Evolutionary conservation across 1,140 invertebrate species (phyloP).

Genomic region (Aphaenogaster rudis): DNA sequence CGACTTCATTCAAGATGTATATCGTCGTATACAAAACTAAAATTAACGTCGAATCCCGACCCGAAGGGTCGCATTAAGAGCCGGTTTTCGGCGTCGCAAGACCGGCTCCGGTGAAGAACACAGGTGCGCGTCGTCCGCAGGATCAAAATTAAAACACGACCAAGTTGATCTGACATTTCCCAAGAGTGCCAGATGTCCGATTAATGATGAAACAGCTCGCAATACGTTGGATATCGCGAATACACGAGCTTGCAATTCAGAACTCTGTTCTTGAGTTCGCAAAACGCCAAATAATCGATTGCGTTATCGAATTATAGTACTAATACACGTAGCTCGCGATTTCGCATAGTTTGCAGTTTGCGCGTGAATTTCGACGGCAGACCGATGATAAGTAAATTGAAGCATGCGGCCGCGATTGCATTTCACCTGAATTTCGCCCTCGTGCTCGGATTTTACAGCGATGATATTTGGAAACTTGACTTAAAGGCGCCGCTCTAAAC

Average conservation of each 20-base stretch:
- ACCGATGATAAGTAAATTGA: constrained; percentile 37
- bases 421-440: constrained; percentile 58
- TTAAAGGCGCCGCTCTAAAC: constrained; percentile 70
- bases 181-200: constrained; percentile 35
- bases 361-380: background rate
- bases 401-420: constrained; percentile 3
- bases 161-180: constrained; percentile 36
- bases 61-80: background rate
- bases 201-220: constrained; percentile 40
- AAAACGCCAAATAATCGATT: constrained; percentile 20
- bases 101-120: background rate
- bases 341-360: background rate
- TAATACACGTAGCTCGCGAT: background rate
- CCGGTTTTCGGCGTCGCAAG: constrained; percentile 24
- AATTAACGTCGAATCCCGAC: constrained; percentile 52
- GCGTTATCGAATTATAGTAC: constrained; percentile 13
- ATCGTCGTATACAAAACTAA: constrained; percentile 51
- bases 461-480: constrained; percentile 69
- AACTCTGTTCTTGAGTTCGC: background rate
- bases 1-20: constrained; percentile 57
- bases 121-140: constrained; percentile 20
- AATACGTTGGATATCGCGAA: constrained; percentile 14
- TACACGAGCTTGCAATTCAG: background rate
- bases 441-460: constrained; percentile 34
- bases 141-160: constrained; percentile 58